phyloP scores from a whole-genome alignment of 2,888 invertebrate genomes.

The Eutolmus rufibarbis region DNA sequence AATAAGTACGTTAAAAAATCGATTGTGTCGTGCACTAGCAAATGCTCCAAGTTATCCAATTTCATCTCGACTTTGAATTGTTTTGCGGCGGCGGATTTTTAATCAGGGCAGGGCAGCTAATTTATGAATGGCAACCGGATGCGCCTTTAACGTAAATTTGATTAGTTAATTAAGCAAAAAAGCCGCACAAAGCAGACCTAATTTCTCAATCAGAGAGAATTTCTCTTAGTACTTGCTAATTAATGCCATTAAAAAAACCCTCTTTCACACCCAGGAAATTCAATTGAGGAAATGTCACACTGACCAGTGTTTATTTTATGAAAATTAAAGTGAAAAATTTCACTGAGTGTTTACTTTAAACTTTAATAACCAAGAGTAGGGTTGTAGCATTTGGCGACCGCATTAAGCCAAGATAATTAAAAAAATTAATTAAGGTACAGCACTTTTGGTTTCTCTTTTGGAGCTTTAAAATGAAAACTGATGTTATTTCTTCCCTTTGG shows the following conservation, averaged over 20 bases:
- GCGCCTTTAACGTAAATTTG: neutral
- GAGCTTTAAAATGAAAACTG: neutral
- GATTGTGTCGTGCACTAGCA: neutral
- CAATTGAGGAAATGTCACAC: neutral
- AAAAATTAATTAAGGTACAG: neutral
- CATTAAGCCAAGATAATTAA: neutral
- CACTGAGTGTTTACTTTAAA: neutral
- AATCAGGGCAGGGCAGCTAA: neutral
- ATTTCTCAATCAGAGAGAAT: neutral
- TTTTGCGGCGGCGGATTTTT: neutral
- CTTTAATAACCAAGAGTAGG: neutral
- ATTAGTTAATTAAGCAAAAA: neutral
- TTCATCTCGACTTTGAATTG: neutral
- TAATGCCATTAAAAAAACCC: neutral
- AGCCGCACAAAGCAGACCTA: neutral
- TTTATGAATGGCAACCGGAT: neutral
- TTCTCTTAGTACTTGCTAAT: neutral
- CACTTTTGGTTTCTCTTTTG: neutral
- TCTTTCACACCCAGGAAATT: neutral
- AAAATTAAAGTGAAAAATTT: neutral
- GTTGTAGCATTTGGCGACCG: neutral
- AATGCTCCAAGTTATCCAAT: neutral
- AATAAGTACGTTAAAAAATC: neutral
- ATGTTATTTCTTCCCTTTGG: neutral
- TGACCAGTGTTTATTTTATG: neutral